Conservation (phyloP, 2,888 invertebrate genomes). For the Tenthredo distinguenda region DNA sequence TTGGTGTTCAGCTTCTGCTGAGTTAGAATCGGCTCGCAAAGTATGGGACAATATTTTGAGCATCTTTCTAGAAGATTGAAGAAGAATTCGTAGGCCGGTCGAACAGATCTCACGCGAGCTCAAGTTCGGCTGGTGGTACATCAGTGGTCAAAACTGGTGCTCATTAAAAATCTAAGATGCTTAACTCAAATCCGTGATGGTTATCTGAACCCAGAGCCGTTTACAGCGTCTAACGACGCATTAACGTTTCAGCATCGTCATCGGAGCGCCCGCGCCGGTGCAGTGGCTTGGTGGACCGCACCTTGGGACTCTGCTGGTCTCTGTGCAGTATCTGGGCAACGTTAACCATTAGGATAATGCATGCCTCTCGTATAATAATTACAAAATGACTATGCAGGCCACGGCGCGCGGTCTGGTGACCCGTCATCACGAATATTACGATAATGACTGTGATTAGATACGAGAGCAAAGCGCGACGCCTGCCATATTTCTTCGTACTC, state of each 20-base stretch:
- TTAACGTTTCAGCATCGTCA: slow-evolving; percentile 52
- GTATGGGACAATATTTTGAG: not conserved
- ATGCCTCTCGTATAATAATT: slow-evolving; percentile 49
- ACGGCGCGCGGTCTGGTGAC: slow-evolving; percentile 44
- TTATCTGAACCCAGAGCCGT: slow-evolving; percentile 41
- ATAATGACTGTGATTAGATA: slow-evolving; percentile 53
- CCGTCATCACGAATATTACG: slow-evolving; percentile 52
- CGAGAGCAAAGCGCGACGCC: slow-evolving; percentile 51
- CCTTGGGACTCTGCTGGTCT: slow-evolving; percentile 2
- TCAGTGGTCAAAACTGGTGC: slow-evolving; percentile 38
- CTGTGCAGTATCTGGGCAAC: slow-evolving; percentile 39
- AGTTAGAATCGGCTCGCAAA: not conserved
- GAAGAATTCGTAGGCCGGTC: not conserved
- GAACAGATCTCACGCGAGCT: not conserved
- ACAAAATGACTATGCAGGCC: slow-evolving; percentile 51
- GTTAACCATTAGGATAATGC: slow-evolving; percentile 49
- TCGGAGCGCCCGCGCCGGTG: not conserved
- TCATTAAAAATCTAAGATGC: slow-evolving; percentile 51
- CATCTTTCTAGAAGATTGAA: not conserved
- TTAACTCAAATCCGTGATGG: slow-evolving; percentile 51
- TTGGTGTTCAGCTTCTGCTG: not conserved
- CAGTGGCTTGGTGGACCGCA: slow-evolving; percentile 36
- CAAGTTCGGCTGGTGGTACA: slow-evolving; percentile 3
- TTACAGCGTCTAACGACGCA: slow-evolving; percentile 51
- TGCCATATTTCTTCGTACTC: slow-evolving; percentile 49